phyloP scores from a whole-genome alignment of 2,888 invertebrate species.

The Lysandra coridon region DNA sequence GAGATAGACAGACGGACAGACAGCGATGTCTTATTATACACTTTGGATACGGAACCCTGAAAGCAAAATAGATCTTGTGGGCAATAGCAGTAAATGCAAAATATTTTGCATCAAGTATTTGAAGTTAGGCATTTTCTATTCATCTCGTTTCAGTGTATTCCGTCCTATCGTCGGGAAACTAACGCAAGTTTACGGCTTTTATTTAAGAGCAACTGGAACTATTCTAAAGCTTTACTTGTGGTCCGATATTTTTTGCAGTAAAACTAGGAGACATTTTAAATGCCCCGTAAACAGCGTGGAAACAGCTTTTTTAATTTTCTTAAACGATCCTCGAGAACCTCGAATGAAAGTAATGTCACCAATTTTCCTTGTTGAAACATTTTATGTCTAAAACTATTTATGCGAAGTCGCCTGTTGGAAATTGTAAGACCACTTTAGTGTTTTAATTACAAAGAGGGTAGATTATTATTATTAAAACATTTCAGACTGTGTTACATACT shows the following conservation, averaged over 20 bases:
- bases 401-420: background rate
- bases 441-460: too few species aligned
- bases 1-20: too few species aligned
- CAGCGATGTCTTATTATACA: too few species aligned
- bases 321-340: conserved; percentile 22
- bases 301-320: conserved; percentile 33
- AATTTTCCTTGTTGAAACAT: conserved; percentile 35
- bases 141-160: background rate
- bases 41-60: too few species aligned
- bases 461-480: too few species aligned
- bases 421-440: background rate
- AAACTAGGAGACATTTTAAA: conserved; percentile 35
- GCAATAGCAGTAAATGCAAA: background rate
- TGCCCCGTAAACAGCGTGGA: conserved; percentile 35
- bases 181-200: background rate
- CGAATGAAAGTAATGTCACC: conserved; percentile 30
- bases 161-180: background rate
- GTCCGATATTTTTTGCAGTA: conserved; percentile 24
- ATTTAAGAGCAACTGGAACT: conserved; percentile 1
- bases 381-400: background rate
- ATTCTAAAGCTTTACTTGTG: conserved; percentile 26
- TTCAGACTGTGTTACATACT: too few species aligned
- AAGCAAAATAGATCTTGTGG: background rate
- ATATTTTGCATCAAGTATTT: background rate
- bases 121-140: background rate